Conservation (phyloP, 1,140 invertebrate genomes). For the Octopus bimaculoides region DNA sequence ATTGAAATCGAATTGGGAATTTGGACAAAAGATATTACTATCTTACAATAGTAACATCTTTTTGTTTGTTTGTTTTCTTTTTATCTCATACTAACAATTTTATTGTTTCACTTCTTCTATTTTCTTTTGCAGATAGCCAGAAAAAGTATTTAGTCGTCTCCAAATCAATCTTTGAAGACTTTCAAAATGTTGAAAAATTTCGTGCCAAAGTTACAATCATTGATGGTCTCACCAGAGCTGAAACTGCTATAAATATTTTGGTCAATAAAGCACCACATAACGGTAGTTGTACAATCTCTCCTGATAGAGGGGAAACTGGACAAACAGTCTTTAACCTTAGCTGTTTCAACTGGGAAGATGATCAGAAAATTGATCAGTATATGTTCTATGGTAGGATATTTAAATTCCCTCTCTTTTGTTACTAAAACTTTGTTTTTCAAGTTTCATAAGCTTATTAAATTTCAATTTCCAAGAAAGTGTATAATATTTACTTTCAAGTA, state of each 20-base stretch:
- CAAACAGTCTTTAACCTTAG: constrained; percentile 28
- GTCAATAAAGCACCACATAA: constrained; percentile 36
- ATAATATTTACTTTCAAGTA: too few species aligned
- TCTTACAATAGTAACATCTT: too few species aligned
- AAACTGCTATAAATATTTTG: constrained; percentile 22
- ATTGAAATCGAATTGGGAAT: too few species aligned
- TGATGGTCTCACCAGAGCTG: constrained; percentile 11
- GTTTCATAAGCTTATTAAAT: too few species aligned
- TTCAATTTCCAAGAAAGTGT: too few species aligned
- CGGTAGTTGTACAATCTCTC: constrained; percentile 40
- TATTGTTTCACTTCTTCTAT: neutral
- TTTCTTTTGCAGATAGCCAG: constrained; percentile 27
- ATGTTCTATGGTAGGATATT: constrained; percentile 36
- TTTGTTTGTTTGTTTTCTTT: too few species aligned
- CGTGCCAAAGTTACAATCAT: constrained; percentile 19
- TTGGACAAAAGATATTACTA: too few species aligned
- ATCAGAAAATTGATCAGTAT: constrained; percentile 36
- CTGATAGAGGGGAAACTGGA: constrained; percentile 23
- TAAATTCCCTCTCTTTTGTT: neutral
- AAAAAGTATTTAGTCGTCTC: constrained; percentile 24
- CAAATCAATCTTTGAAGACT: constrained; percentile 21
- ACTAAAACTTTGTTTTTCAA: too few species aligned
- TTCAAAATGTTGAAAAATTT: constrained; percentile 20
- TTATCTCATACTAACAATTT: neutral
- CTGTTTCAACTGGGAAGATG: constrained; percentile 38